Evolutionary conservation across 2,797 vertebrate genomes (phyloP), one percentile per base, ranked within the genome.

Genomic region (Acridotheres tristis): DNA sequence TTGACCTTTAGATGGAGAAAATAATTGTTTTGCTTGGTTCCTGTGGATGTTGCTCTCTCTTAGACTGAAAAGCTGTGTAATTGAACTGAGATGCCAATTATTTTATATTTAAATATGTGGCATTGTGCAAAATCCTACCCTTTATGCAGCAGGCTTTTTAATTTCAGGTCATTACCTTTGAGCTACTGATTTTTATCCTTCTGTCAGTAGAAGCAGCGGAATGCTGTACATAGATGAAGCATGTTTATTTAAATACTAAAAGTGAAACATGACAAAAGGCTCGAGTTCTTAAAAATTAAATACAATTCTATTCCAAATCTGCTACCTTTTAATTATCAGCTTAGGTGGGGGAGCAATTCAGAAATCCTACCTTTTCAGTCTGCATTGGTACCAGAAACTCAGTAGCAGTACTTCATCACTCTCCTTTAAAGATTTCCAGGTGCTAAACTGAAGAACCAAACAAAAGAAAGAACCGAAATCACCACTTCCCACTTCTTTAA

Each of bases 1-100:
- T 68, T 91, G 81, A 90, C 61, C 76, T 79, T 94, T 83, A 75
- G 73, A 62, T 51, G 47, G 55, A 88, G 55, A 93, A 92, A 96
- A 94, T 38, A 76, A 83, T 34, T 74, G 48, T 78, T 88, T 89
- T 89, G 13, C 38, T 81, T 38, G 10, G 5, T 80, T 93, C 23
- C 77, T 86, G 50, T 67, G 68, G 40, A 51, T 68, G 48, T 61
- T 92, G 53, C 3, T 6, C 36, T 81, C 29, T 91, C 34, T 78
- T 40, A 76, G 65, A 53, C 19, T 69, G 51, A 89, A 90, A 94
- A 89, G 8, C 47, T 73, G 13, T 75, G 72, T 61, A 81, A 89
- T 32, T 89, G 74, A 94, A 85, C 58, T 51, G 69, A 92, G 95
- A 76, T 59, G 29, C 7, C 81, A 79, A 90, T 90, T 94, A 92